Conservation (phyloP, 2,797 vertebrate species). For the Alexandromys oeconomus region DNA sequence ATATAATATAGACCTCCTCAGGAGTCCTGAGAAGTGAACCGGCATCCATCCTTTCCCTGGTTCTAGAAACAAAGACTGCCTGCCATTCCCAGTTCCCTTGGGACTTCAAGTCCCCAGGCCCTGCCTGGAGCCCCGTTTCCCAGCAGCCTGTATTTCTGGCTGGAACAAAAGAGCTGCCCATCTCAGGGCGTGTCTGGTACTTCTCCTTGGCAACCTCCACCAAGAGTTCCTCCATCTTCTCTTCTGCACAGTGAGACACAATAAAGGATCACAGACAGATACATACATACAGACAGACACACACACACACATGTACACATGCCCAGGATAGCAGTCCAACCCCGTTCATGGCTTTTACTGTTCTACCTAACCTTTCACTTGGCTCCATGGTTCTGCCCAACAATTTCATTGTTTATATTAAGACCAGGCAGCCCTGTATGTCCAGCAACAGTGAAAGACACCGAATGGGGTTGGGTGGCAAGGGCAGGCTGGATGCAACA, state of each 20-base stretch:
- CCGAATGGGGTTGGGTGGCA: no score
- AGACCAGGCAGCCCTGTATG: neutral
- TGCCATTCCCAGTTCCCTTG: neutral
- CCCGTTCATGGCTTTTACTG: neutral
- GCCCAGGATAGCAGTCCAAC: neutral
- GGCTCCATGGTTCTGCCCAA: neutral
- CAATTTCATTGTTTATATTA: neutral
- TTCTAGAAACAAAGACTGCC: conserved; percentile 23
- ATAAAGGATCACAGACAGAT: neutral
- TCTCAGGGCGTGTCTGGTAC: neutral
- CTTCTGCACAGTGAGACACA: neutral
- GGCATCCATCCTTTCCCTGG: neutral
- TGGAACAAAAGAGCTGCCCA: conserved; percentile 63
- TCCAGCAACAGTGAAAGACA: neutral
- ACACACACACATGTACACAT: neutral
- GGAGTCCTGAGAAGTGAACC: neutral
- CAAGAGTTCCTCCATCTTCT: neutral
- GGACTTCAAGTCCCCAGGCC: conserved; percentile 32
- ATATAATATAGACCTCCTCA: neutral
- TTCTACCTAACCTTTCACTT: neutral
- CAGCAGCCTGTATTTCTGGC: conserved; percentile 37
- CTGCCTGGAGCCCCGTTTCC: conserved; percentile 27
- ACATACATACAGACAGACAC: neutral
- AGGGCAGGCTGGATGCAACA: neutral
- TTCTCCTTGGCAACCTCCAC: conserved; percentile 47